Base-by-base conservation (phyloP, 1,140 invertebrate genomes). In the honey bee (Apis mellifera) region DNA sequence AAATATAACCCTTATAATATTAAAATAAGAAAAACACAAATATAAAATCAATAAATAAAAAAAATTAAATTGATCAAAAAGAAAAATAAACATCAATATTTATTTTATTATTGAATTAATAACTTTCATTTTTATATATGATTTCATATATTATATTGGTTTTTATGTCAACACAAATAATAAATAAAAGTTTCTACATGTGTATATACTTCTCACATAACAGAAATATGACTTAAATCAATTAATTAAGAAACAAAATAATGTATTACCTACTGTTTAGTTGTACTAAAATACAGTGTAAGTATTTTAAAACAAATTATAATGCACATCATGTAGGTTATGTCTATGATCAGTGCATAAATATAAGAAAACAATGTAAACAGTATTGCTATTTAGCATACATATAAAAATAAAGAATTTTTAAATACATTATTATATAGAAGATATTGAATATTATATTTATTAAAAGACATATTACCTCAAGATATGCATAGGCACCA, bases 401-500 rank as follows among this genome's bases (percentile, higher is more conserved):
- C 21, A 64, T 54, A 19, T 15, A 54, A 19, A 55, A 26, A 19
- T 42, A 19, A 48, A 26, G 32, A n/a, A 64, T 48, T 82, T n/a
- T n/a, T 17, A 64, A 55, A 62, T 26, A 52, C 54, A 71, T 32
- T 21, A 50, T 69, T 12, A 8, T 17, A 50, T 8, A 32, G 48
- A 73, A 42, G 19, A 69, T 68, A 15, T 42, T 4, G 60, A 11
- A 2, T 78, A 64, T 19, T 50, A 21, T n/a, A 68, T 69, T n/a
- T 65, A 72, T 62, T 59, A 54, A 21, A 83, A 68, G 54, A 74
- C 62, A 59, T 71, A 69, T 91, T 92, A 93, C 92, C 92, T 93
- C 90, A 88, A 87, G 89, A 91, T 93, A 93, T 92, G 92, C 92
- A 93, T 93, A 93, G 89, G 91, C 92, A 90, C 92, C 89, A 89